Percentiles rank a stretch among this genome's conserved stretches.
These are phyloP conservation scores for Rattus norvegicus DNA, from an alignment of 2,113 vertebrate species.

Conservation along the genomic window GRCr8 NC_086022.1:48271001-48271500, in stretches of 20 bases:
- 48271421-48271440: not conserved
- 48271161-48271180: not conserved
- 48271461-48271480: not conserved
- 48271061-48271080: not conserved
- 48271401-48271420: not conserved
- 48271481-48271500: not conserved
- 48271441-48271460: not conserved
- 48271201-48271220: rapidly evolving
- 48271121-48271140: not conserved
- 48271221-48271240: not conserved
- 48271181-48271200: not conserved
- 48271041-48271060: not conserved
- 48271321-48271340: too few relatives aligned
- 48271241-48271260: not conserved
- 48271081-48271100: not conserved
- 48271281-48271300: not conserved
- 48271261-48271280: not conserved
- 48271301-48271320: not conserved
- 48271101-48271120: not conserved
- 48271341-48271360: not conserved
- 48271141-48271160: not conserved
- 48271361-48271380: not conserved
- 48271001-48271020: not conserved
- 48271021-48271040: not conserved
- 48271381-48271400: not conserved